A percentile compares a stretch with the other conserved stretches of the same genome.
phyloP scores from a whole-genome alignment of 2,113 vertebrate species.

The Proteles cristata region DNA sequence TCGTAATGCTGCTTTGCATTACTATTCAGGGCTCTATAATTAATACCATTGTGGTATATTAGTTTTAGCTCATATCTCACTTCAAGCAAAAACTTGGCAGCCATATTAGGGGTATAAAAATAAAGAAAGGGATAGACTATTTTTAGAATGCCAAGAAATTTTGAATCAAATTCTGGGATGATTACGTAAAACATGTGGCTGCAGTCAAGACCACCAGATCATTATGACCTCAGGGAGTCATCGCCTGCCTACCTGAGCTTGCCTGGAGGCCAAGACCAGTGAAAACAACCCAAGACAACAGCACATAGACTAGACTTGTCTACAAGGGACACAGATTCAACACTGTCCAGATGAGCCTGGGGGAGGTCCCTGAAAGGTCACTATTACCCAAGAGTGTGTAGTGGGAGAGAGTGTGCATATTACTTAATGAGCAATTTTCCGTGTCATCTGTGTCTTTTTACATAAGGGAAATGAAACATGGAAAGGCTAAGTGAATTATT shows the following conservation, averaged over 20 bases:
- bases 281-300: not conserved
- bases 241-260: fast-evolving
- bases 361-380: not conserved
- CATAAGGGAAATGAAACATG: fast-evolving
- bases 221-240: fast-evolving
- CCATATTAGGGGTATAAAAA: constrained; percentile 46
- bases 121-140: constrained; percentile 53
- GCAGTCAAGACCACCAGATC: not conserved
- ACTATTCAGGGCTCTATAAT: constrained; percentile 54
- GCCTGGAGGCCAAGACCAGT: not conserved
- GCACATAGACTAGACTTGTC: fast-evolving
- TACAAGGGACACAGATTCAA: fast-evolving
- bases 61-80: constrained; percentile 47
- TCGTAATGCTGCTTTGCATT: not conserved
- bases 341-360: not conserved
- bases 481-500: not conserved
- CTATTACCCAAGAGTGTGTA: fast-evolving
- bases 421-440: not conserved
- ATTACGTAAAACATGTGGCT: not conserved
- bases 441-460: not conserved
- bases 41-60: constrained; percentile 56
- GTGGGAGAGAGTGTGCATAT: fast-evolving
- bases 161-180: constrained; percentile 25
- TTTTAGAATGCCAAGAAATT: constrained; percentile 59
- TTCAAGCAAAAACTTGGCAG: constrained; percentile 61